phyloP scores from a whole-genome alignment of 1,140 invertebrate genomes.

The Lordiphosa clarofinis region DNA sequence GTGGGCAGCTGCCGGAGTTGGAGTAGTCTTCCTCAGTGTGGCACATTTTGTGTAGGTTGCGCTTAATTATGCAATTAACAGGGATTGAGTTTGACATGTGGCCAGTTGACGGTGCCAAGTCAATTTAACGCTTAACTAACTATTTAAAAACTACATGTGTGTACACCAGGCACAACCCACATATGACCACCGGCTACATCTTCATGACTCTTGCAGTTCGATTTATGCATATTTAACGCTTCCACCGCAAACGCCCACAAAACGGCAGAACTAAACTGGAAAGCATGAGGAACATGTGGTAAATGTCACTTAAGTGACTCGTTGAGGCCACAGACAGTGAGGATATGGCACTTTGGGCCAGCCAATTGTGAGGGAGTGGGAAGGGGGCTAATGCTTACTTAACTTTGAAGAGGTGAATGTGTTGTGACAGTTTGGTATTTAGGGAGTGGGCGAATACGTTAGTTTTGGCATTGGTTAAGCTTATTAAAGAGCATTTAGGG shows the following conservation, averaged over 20 bases:
- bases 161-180: slow-evolving; percentile 25
- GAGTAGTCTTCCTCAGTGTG: slow-evolving; percentile 35
- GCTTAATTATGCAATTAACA: slow-evolving; percentile 73
- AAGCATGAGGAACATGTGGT: slow-evolving; percentile 32
- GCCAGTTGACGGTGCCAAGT: slow-evolving; percentile 50
- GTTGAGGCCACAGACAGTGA: slow-evolving; percentile 6
- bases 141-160: slow-evolving; percentile 47
- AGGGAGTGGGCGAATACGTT: slow-evolving; percentile 52
- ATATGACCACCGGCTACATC: slow-evolving; percentile 13
- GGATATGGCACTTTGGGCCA: slow-evolving; percentile 23
- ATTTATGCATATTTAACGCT: slow-evolving; percentile 61
- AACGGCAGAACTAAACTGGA: slow-evolving; percentile 11
- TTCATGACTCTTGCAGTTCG: slow-evolving; percentile 32
- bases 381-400: slow-evolving; percentile 14
- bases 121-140: slow-evolving; percentile 72
- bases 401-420: slow-evolving; percentile 30
- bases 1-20: slow-evolving; percentile 5
- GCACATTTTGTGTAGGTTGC: slow-evolving; percentile 48
- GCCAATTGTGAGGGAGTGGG: slow-evolving; percentile 35
- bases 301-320: slow-evolving; percentile 38
- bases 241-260: slow-evolving; percentile 11
- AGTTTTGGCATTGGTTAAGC: slow-evolving; percentile 19
- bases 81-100: slow-evolving; percentile 43
- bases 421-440: slow-evolving; percentile 47
- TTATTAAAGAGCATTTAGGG: slow-evolving; percentile 10